phyloP scores from a whole-genome alignment of 2,888 invertebrate genomes.

The Boloria euphrosyne region DNA sequence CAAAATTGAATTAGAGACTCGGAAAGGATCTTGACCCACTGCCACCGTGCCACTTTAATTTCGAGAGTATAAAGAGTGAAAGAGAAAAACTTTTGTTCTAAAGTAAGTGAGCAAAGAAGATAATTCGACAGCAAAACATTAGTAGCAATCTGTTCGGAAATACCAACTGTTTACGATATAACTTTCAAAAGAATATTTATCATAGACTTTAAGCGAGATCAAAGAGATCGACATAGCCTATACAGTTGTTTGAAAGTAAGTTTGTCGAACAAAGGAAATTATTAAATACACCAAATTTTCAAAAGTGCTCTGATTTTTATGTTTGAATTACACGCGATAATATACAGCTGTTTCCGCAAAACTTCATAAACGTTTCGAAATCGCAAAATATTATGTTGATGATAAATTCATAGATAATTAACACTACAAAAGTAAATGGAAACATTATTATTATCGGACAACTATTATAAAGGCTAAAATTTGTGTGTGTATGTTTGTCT shows the following conservation, averaged over 20 bases:
- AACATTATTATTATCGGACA: not conserved
- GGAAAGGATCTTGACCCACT: too few relatives aligned
- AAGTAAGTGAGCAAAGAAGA: slow-evolving; percentile 16
- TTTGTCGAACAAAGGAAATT: slow-evolving; percentile 43
- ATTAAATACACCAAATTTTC: slow-evolving; percentile 24
- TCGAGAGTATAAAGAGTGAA: not conserved
- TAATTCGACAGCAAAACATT: slow-evolving; percentile 25
- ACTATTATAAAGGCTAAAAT: too few relatives aligned
- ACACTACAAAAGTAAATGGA: not conserved
- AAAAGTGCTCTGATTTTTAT: slow-evolving; percentile 31
- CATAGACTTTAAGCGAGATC: slow-evolving; percentile 43
- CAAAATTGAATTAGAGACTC: too few relatives aligned
- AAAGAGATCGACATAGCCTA: slow-evolving; percentile 43
- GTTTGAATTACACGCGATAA: slow-evolving; percentile 45
- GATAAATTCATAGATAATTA: not conserved
- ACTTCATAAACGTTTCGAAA: slow-evolving; percentile 39
- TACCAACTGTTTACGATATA: slow-evolving; percentile 44
- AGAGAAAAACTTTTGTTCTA: slow-evolving; percentile 11
- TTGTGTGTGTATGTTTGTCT: too few relatives aligned
- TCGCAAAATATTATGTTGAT: not conserved
- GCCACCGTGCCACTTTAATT: too few relatives aligned
- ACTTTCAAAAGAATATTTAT: slow-evolving; percentile 48
- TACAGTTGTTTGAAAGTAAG: slow-evolving; percentile 48
- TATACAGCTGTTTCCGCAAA: slow-evolving; percentile 44
- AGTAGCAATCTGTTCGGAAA: slow-evolving; percentile 40